Conservation (phyloP, 2,113 vertebrate genomes). For the Microcebus lehilahytsara region DNA sequence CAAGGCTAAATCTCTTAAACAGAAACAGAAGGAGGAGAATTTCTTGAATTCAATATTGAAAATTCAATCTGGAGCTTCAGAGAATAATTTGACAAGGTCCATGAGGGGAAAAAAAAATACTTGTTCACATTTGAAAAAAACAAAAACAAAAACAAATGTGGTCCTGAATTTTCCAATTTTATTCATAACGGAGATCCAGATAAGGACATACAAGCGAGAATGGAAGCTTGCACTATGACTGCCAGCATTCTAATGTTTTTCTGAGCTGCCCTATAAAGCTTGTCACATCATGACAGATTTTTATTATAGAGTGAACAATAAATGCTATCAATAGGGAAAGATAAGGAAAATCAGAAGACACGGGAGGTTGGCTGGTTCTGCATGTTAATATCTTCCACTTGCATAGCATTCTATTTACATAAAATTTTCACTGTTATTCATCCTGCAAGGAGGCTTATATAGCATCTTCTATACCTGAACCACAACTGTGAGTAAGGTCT, state of each 20-base stretch:
- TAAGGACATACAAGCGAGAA: background rate
- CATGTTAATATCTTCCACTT: conserved; percentile 21
- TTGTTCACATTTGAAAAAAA: background rate
- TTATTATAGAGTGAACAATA: conserved; percentile 46
- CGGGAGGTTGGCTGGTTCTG: background rate
- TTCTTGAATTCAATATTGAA: background rate
- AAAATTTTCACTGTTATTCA: background rate
- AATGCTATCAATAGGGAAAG: conserved; percentile 1
- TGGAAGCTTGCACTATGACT: background rate
- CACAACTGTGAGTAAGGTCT: background rate
- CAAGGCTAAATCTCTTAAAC: conserved; percentile 27
- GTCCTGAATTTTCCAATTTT: conserved; percentile 21
- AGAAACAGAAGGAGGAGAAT: background rate
- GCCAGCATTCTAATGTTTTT: background rate
- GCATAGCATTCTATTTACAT: conserved; percentile 30
- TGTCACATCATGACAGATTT: conserved; percentile 36
- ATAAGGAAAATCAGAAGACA: conserved; percentile 47
- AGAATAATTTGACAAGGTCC: conserved; percentile 25
- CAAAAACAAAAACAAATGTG: background rate
- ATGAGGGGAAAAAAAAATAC: background rate
- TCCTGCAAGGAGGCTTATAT: background rate
- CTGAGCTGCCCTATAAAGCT: background rate
- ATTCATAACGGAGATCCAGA: conserved; percentile 1
- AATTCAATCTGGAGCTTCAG: background rate
- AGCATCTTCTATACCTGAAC: background rate